Base-by-base conservation (phyloP, 2,113 vertebrate genomes). In the Antechinus stuartii region DNA sequence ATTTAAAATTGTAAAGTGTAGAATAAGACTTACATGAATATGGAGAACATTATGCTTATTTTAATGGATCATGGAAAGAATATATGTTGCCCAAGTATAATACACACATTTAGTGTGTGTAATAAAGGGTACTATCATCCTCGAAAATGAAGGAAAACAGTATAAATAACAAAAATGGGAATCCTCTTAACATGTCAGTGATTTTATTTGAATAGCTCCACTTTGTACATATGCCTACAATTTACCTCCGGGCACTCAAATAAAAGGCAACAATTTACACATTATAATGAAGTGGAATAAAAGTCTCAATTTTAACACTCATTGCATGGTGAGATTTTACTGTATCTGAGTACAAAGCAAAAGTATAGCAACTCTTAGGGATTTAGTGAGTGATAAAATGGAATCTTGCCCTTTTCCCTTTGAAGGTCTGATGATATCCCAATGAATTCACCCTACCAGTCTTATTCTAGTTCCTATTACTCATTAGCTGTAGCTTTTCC, bases 181-280 rank as follows among this genome's bases (percentile, higher is more conserved):
- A 89, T 92, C 47, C 94, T 98, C 96, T 98, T 97, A 97, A 97
- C 96, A 97, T 97, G 97, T 96, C 97, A 96, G 95, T 98, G 98
- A 90, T 97, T 98, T 98, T 97, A 98, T 98, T 97, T 96, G 96
- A 97, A 93, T 91, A 96, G 96, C 93, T 96, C 96, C 96, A 96
- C 96, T 98, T 96, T 93, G 95, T 97, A 61, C 97, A 97, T 54
- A 95, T 91, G 96, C 97, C 97, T 97, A 97, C 96, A 97, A 96
- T 97, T 98, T 98, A 97, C 96, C 96, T 97, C 97, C 94, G 96
- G 97, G 97, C 96, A 97, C 96, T 96, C 3, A 0, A 97, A 96
- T 97, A 96, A 94, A 97, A 98, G 97, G 96, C 94, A 95, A 98
- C 97, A 97, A 96, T 96, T 98, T 97, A 97, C 54, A 96, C 92